Evolutionary conservation across 1,140 invertebrate species (phyloP).

Genomic region (Plectrocnemia conspersa): DNA sequence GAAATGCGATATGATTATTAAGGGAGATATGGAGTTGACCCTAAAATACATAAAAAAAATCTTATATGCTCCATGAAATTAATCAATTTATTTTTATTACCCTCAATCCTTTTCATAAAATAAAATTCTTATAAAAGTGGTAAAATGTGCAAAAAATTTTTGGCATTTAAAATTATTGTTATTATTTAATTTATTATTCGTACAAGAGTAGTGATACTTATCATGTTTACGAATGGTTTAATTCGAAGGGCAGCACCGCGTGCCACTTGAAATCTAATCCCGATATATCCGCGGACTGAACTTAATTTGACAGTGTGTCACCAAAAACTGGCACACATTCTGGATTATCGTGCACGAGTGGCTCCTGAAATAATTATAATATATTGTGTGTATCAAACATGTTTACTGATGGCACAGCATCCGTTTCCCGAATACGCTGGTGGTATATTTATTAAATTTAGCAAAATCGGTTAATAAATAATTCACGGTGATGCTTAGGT

Average conservation of each 20-base stretch:
- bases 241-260: neutral
- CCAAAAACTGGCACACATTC: conserved; percentile 23
- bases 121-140: too few relatives aligned
- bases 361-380: conserved; percentile 10
- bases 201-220: neutral
- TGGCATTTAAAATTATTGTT: too few relatives aligned
- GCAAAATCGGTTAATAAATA: neutral
- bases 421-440: neutral
- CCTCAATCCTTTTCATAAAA: too few relatives aligned
- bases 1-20: too few relatives aligned
- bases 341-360: conserved; percentile 24
- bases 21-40: too few relatives aligned
- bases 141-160: too few relatives aligned
- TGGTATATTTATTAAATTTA: neutral
- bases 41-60: too few relatives aligned
- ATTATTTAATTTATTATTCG: too few relatives aligned
- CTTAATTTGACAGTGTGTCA: conserved; percentile 26
- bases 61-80: too few relatives aligned
- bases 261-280: conserved; percentile 10
- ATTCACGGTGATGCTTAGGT: neutral
- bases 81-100: too few relatives aligned
- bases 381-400: neutral
- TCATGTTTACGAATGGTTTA: neutral
- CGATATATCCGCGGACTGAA: conserved; percentile 1
- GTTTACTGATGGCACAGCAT: neutral